Conservation (phyloP, 64 coral and sea anemone genomes). For the Catalaphyllia jardinei region DNA sequence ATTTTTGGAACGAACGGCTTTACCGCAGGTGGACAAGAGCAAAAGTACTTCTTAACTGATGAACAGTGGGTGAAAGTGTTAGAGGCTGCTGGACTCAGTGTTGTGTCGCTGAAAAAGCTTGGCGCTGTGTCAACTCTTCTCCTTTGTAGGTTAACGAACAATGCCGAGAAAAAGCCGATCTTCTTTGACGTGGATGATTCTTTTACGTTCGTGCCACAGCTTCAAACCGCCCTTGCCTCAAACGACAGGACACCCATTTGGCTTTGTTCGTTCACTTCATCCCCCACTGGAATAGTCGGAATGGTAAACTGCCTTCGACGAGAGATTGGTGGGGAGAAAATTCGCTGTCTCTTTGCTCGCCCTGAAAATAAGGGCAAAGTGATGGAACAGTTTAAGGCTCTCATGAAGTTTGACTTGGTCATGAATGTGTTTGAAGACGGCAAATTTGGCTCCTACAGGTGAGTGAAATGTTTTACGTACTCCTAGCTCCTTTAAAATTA, state of each 20-base stretch:
- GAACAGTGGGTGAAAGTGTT: conserved; percentile 10
- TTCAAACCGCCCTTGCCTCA: conserved; percentile 54
- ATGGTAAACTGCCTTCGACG: conserved; percentile 85
- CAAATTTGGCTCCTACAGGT: conserved; percentile 54
- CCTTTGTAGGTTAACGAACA: conserved; percentile 50
- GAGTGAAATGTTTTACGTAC: neutral
- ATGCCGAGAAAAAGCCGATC: conserved; percentile 50
- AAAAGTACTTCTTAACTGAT: conserved; percentile 36
- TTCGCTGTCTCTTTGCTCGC: conserved; percentile 72
- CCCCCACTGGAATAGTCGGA: conserved; percentile 68
- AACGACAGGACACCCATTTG: conserved; percentile 59
- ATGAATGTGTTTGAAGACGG: conserved; percentile 78
- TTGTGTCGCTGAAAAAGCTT: conserved; percentile 60
- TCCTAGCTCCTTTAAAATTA: neutral
- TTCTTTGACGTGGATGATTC: conserved; percentile 72
- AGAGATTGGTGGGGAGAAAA: conserved; percentile 82
- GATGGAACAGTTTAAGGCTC: conserved; percentile 30
- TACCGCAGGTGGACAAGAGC: neutral
- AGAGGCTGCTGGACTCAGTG: conserved; percentile 31
- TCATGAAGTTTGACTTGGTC: conserved; percentile 66
- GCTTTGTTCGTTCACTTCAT: conserved; percentile 22
- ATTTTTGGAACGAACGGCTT: conserved; percentile 23
- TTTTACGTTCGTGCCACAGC: conserved; percentile 65
- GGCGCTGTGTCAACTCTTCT: conserved; percentile 52
- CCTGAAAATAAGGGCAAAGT: conserved; percentile 27